phyloP scores from a whole-genome alignment of 2,797 vertebrate genomes.

The Schizothorax lantsangensis region DNA sequence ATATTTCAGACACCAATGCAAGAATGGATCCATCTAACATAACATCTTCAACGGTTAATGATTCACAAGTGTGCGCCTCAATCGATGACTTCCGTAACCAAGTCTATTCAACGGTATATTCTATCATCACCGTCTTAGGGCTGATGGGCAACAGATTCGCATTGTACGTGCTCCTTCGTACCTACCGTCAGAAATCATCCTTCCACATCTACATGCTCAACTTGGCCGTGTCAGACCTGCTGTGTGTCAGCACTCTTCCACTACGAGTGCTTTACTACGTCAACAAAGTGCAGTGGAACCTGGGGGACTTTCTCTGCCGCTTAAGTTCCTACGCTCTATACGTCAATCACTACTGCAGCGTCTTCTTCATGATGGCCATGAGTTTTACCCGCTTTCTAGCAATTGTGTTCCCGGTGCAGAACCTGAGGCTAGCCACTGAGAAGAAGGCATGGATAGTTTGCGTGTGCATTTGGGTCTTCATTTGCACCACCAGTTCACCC shows the following conservation, averaged over 20 bases:
- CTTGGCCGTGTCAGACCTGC: slow-evolving; percentile 88
- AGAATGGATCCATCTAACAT: background rate
- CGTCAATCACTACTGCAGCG: slow-evolving; percentile 96
- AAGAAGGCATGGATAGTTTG: slow-evolving; percentile 84
- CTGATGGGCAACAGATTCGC: slow-evolving; percentile 89
- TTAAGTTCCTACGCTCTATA: slow-evolving; percentile 89
- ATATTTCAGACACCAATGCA: slow-evolving; percentile 6
- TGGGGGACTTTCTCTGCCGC: slow-evolving; percentile 88
- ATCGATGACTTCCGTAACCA: slow-evolving; percentile 93
- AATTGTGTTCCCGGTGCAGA: slow-evolving; percentile 91
- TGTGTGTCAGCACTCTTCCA: slow-evolving; percentile 90
- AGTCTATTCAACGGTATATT: slow-evolving; percentile 90
- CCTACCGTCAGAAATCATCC: slow-evolving; percentile 80
- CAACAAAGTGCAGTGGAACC: slow-evolving; percentile 86
- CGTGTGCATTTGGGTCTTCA: slow-evolving; percentile 85
- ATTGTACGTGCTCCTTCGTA: slow-evolving; percentile 84
- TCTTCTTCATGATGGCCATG: slow-evolving; percentile 96
- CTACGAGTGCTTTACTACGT: slow-evolving; percentile 89
- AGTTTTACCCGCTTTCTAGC: slow-evolving; percentile 93
- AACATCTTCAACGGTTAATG: background rate
- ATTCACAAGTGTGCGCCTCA: slow-evolving; percentile 56
- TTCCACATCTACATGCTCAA: slow-evolving; percentile 96
- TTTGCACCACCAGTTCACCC: slow-evolving; percentile 82
- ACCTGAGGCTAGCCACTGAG: slow-evolving; percentile 82
- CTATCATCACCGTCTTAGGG: slow-evolving; percentile 87